A percentile compares a stretch with the other conserved stretches of the same genome.
These are phyloP conservation scores for Phengaris arion DNA, from an alignment of 2,888 invertebrate genomes.

Conservation along the genomic window DNA sequence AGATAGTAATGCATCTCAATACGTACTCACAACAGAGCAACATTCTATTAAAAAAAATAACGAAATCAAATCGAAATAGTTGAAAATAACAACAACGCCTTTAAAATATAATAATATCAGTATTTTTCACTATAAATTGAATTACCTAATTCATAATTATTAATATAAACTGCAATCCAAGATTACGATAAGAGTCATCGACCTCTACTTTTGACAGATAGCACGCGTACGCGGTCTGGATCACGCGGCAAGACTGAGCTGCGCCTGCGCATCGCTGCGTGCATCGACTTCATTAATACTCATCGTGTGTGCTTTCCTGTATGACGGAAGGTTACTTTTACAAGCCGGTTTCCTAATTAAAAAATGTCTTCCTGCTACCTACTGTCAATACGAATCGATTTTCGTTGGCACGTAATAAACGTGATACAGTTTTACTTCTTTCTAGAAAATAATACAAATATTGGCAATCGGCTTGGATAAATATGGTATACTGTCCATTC, in stretches of 20 bases:
- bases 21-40: too few species aligned
- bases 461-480: too few species aligned
- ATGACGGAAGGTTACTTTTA: constrained; percentile 76
- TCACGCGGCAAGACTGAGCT: constrained; percentile 66
- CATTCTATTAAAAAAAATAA: not conserved
- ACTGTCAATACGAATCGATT: constrained; percentile 35
- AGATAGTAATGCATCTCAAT: not conserved
- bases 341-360: constrained; percentile 75
- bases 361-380: constrained; percentile 58
- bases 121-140: not conserved
- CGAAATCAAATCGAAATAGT: not conserved
- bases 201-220: constrained; percentile 36
- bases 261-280: constrained; percentile 54
- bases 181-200: constrained; percentile 38
- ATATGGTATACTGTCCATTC: too few species aligned
- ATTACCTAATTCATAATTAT: constrained; percentile 32
- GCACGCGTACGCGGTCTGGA: constrained; percentile 50
- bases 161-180: constrained; percentile 31
- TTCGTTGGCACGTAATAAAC: constrained; percentile 3
- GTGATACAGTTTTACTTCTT: too few species aligned
- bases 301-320: constrained; percentile 73
- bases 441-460: not conserved
- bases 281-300: constrained; percentile 67
- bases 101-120: not conserved
- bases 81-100: not conserved